A percentile compares a stretch with the other conserved stretches of the same genome.
Conservation (phyloP, 2,113 vertebrate species). For the Gallinago jamesoni region DNA sequence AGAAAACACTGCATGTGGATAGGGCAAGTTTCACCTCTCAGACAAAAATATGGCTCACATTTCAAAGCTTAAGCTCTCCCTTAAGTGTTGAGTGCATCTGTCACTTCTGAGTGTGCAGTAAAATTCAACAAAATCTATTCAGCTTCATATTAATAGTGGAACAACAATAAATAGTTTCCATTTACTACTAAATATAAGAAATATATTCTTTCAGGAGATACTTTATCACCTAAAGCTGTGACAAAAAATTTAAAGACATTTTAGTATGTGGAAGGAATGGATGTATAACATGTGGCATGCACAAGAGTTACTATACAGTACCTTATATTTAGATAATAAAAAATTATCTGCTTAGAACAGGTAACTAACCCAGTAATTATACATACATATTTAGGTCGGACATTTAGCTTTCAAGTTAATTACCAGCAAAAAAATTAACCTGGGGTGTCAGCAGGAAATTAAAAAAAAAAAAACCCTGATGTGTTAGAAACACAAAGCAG, state of each 20-base stretch:
- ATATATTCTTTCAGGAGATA: not conserved
- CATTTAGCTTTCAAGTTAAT: constrained; percentile 48
- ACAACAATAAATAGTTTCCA: not conserved
- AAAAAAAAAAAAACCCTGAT: not conserved
- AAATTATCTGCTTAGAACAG: constrained; percentile 14
- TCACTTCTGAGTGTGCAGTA: not conserved
- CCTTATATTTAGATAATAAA: not conserved
- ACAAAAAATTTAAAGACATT: not conserved
- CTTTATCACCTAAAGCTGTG: not conserved
- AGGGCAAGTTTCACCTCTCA: not conserved
- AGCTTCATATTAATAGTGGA: not conserved
- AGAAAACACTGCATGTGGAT: not conserved
- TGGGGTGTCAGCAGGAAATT: constrained; percentile 14
- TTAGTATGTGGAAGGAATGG: not conserved
- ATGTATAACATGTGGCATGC: not conserved
- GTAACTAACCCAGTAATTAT: constrained; percentile 27
- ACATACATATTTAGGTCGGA: not conserved
- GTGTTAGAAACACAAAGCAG: constrained; percentile 13
- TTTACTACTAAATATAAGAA: not conserved
- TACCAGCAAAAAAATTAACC: constrained; percentile 32
- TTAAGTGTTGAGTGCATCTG: not conserved
- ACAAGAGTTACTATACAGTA: not conserved
- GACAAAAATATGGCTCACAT: not conserved
- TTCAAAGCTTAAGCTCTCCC: not conserved
- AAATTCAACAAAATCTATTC: not conserved